Evolutionary conservation across 2,888 invertebrate genomes (phyloP).

Genomic region (Torymus aiolomorphi): DNA sequence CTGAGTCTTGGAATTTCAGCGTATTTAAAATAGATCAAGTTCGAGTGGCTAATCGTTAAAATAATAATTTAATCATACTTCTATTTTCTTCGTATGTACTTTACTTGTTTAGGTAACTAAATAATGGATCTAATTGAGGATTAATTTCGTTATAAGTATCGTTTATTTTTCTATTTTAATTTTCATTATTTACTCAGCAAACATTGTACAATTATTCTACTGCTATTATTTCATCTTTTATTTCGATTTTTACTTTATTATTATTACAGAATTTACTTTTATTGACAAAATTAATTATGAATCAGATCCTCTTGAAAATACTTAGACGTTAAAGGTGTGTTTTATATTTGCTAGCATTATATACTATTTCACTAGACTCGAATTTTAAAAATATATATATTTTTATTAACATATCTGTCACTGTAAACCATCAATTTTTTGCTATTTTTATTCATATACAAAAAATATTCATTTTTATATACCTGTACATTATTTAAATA

Average conservation of each 20-base stretch:
- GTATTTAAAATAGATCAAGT: conserved; percentile 10
- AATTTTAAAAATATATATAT: conserved; percentile 53
- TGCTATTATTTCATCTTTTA: conserved; percentile 9
- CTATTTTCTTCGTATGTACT: conserved; percentile 17
- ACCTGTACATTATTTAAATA: conserved; percentile 51
- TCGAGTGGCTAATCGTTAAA: conserved; percentile 25
- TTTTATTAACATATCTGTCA: conserved; percentile 36
- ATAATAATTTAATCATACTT: conserved; percentile 18
- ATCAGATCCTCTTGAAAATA: conserved; percentile 29
- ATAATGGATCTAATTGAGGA: conserved; percentile 9
- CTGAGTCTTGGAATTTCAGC: conserved; percentile 42
- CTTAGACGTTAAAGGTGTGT: conserved; percentile 20
- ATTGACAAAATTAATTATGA: conserved; percentile 21
- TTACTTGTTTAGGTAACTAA: conserved; percentile 24
- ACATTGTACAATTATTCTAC: conserved; percentile 35
- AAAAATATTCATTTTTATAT: conserved; percentile 52
- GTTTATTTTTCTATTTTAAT: conserved; percentile 37
- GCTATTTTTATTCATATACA: conserved; percentile 42
- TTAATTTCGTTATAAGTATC: conserved; percentile 19
- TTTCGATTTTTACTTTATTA: conserved; percentile 19
- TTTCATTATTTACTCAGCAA: conserved; percentile 28
- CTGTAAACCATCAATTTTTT: conserved; percentile 40
- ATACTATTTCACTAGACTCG: conserved; percentile 33
- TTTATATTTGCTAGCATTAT: conserved; percentile 23
- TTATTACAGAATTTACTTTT: conserved; percentile 33